Conservation (phyloP, 2,888 invertebrate species). For the Thyatira batis region DNA sequence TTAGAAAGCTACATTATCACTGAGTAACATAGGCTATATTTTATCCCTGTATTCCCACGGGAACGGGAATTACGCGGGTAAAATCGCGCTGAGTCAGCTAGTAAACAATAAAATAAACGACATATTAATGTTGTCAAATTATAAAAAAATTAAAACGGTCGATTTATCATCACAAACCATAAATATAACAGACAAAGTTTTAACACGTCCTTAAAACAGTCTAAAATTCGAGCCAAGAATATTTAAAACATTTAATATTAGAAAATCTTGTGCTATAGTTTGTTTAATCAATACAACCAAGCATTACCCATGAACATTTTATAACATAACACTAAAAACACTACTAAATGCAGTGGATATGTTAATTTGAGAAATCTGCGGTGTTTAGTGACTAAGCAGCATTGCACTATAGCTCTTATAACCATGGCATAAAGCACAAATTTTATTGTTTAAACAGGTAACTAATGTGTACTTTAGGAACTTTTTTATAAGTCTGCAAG, state of each 20-base stretch:
- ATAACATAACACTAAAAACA: conserved; percentile 21
- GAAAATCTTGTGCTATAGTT: too few species aligned
- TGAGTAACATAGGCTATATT: too few species aligned
- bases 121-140: background rate
- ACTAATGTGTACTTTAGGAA: background rate
- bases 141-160: too few species aligned
- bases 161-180: background rate
- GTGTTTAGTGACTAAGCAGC: conserved; percentile 24
- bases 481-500: background rate
- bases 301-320: conserved; percentile 7
- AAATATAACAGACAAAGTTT: too few species aligned
- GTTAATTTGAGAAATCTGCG: conserved; percentile 18
- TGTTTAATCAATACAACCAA: background rate
- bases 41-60: too few species aligned
- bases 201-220: too few species aligned
- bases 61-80: too few species aligned
- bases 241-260: too few species aligned
- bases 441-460: background rate
- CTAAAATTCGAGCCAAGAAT: too few species aligned
- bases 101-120: background rate
- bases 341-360: conserved; percentile 37
- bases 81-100: too few species aligned
- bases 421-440: background rate
- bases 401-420: background rate
- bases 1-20: too few species aligned